Evolutionary conservation across 2,797 vertebrate species (phyloP).

Genomic region (Sebastes vulpes): DNA sequence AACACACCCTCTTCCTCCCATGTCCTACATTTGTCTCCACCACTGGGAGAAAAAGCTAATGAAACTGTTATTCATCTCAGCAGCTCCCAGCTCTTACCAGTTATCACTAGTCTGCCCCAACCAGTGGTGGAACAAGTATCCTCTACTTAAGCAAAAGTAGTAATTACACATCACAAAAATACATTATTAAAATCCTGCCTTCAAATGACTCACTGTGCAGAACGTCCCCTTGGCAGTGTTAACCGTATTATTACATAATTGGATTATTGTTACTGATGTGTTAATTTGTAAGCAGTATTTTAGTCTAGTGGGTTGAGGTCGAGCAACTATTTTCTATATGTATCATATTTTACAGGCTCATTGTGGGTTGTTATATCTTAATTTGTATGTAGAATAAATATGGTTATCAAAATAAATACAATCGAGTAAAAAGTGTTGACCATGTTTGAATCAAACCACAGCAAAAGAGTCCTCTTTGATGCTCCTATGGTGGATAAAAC

Average conservation of each 20-base stretch:
- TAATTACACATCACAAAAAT: not conserved
- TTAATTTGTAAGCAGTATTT: not conserved
- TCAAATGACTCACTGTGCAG: not conserved
- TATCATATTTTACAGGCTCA: not conserved
- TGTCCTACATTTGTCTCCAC: conserved; percentile 61
- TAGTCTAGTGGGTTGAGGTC: too few relatives aligned
- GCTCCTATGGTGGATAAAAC: not conserved
- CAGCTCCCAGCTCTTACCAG: not conserved
- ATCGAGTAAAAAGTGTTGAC: not conserved
- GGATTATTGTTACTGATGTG: not conserved
- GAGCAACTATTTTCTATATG: not conserved
- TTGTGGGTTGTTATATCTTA: not conserved
- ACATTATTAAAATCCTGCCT: not conserved
- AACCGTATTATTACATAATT: conserved; percentile 2
- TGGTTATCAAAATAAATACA: not conserved
- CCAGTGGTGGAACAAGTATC: not conserved
- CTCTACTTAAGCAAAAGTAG: not conserved
- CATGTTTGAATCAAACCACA: not conserved
- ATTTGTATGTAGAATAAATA: not conserved
- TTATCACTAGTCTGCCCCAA: not conserved
- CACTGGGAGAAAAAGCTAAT: conserved; percentile 24
- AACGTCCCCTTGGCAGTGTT: not conserved
- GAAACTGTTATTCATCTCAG: conserved; percentile 13
- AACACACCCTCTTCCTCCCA: conserved; percentile 28
- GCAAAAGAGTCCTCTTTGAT: not conserved